A percentile compares a stretch with the other conserved stretches of the same genome.
Conservation (phyloP, 2,113 vertebrate species). For the Laticauda laticaudata region DNA sequence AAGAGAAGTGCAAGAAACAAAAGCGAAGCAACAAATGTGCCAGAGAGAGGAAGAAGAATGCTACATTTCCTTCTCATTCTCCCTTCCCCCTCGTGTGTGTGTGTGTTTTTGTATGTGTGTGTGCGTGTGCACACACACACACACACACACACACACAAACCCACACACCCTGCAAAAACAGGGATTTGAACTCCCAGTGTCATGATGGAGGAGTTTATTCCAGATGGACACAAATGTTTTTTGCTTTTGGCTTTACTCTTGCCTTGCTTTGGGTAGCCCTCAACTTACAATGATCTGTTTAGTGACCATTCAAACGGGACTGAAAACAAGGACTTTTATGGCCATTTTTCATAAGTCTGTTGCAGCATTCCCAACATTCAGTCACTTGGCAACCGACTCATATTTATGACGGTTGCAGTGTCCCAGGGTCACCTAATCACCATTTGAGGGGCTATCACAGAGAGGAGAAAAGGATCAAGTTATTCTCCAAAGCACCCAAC, state of each 20-base stretch:
- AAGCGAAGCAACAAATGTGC: neutral
- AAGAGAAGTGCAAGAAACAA: neutral
- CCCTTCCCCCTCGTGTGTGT: neutral
- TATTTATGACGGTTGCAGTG: neutral
- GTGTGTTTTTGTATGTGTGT: neutral
- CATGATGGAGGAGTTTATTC: neutral
- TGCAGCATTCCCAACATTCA: neutral
- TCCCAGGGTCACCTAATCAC: neutral
- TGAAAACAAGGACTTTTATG: neutral
- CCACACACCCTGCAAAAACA: neutral
- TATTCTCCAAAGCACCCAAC: too few species aligned
- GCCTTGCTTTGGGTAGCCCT: neutral
- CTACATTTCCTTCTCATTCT: neutral
- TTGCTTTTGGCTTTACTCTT: neutral
- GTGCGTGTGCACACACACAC: neutral
- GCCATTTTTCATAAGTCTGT: neutral
- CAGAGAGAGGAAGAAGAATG: neutral
- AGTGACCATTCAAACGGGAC: neutral
- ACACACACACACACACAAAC: too few species aligned
- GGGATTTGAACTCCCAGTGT: neutral
- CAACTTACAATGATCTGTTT: fast-evolving
- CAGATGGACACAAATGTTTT: neutral
- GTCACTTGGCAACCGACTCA: neutral
- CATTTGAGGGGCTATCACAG: too few species aligned
- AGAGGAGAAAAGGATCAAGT: too few species aligned